These are phyloP conservation scores for Propithecus perrieri DNA, from an alignment of 2,797 vertebrate genomes.

Conservation along the genomic window DNA sequence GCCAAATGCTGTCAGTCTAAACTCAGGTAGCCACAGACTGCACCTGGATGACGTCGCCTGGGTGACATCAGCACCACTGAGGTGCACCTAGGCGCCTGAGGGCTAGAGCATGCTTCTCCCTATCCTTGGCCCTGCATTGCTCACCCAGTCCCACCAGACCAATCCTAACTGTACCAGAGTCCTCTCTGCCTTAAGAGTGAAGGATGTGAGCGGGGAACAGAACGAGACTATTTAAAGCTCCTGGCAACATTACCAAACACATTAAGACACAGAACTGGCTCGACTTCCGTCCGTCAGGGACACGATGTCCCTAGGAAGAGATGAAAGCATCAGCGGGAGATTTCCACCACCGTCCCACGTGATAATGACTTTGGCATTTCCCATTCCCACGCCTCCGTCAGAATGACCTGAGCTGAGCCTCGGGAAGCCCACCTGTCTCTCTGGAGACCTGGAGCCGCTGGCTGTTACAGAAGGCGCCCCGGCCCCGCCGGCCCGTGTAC, in stretches of 20 bases:
- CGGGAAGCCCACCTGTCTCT: slow-evolving; percentile 88
- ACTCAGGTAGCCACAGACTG: neutral
- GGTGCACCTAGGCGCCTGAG: neutral
- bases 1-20: neutral
- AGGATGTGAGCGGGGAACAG: neutral
- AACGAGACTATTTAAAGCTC: slow-evolving; percentile 20
- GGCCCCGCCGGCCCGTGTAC: slow-evolving; percentile 91
- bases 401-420: neutral
- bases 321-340: slow-evolving; percentile 46
- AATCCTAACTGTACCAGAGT: neutral
- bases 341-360: slow-evolving; percentile 62
- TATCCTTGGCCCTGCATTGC: neutral
- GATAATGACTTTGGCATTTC: slow-evolving; percentile 76
- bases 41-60: neutral
- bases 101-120: neutral
- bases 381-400: slow-evolving; percentile 71
- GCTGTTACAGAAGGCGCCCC: slow-evolving; percentile 91
- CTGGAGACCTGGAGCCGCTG: slow-evolving; percentile 89
- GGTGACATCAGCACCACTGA: neutral
- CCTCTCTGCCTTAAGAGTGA: neutral
- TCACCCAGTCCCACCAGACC: neutral
- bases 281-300: neutral
- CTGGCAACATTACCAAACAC: neutral
- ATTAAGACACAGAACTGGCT: neutral
- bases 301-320: neutral